Evolutionary conservation across 2,113 vertebrate genomes (phyloP), one percentile per base, ranked within the genome.

Genomic region (Anguilla rostrata): DNA sequence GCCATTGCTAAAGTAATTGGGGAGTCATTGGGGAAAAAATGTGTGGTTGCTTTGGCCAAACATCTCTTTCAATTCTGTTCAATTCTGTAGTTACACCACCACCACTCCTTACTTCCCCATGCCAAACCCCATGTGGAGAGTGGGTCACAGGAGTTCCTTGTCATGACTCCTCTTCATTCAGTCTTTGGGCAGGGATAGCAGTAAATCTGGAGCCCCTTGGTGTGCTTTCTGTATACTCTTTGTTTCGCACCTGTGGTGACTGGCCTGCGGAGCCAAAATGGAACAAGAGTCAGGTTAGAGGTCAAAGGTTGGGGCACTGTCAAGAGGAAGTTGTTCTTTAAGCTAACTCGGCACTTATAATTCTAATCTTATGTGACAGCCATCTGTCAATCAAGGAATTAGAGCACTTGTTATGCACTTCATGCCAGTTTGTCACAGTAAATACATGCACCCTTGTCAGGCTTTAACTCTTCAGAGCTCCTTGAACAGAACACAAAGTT

Each of bases 281-380:
- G 97, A 97, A 97, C 95, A 96, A 96, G 96, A 97, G 95, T 97
- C 95, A 95, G 95, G 95, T 94, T 93, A 92, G 88, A 95, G 97
- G 96, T 97, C 94, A 95, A 91, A 91, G 97, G 96, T 98, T 94
- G 94, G 92, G 92, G 94, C 93, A 95, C 94, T 95, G 94, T 95
- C 95, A 97, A 97, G 97, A 98, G 97, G 97, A 98, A 98, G 95
- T 97, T 96, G 96, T 96, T 96, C 96, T 95, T 95, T 93, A 96
- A 91, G 93, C 94, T 91, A 92, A 94, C 96, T 95, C 97, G 95
- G 96, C 96, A 96, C 96, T 97, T 97, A 97, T 97, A 96, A 96
- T 96, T 97, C 97, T 96, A 95, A 96, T 97, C 96, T 97, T 97
- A 97, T 96, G 96, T 97, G 96, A 96, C 94, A 93, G 94, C 96